phyloP scores from a whole-genome alignment of 2,888 invertebrate genomes.

The Campoletis raptor region DNA sequence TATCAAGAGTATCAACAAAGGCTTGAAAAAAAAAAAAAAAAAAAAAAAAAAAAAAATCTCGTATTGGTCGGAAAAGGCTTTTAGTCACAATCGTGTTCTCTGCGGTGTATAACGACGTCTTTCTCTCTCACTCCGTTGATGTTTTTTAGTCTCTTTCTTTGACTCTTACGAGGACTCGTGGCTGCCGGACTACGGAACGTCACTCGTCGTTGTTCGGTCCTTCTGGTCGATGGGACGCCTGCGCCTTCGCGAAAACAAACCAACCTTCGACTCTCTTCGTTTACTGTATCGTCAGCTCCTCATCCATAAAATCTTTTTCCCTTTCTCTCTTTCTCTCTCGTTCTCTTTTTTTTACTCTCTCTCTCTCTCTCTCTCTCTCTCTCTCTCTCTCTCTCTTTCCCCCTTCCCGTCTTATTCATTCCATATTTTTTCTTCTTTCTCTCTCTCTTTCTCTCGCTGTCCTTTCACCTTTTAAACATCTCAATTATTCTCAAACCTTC shows the following conservation, averaged over 20 bases:
- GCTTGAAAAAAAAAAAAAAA: conserved; percentile 22
- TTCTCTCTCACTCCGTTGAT: conserved; percentile 9
- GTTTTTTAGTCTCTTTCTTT: neutral
- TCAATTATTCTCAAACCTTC: conserved; percentile 61
- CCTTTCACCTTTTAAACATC: conserved; percentile 67
- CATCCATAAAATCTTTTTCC: conserved; percentile 20
- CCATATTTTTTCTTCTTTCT: neutral
- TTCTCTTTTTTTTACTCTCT: neutral
- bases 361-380: conserved; percentile 15
- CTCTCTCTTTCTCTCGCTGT: conserved; percentile 42
- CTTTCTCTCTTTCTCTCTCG: neutral
- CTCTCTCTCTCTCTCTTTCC: conserved; percentile 13
- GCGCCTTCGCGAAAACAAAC: conserved; percentile 68
- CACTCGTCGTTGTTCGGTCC: conserved; percentile 57
- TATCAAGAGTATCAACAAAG: conserved; percentile 55
- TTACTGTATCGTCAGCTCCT: conserved; percentile 36
- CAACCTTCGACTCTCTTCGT: conserved; percentile 36
- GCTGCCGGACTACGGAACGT: conserved; percentile 56
- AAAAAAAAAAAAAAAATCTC: neutral
- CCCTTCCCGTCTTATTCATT: neutral
- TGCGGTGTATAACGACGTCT: conserved; percentile 41
- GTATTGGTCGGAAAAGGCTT: conserved; percentile 45
- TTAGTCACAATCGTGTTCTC: conserved; percentile 61
- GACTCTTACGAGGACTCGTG: conserved; percentile 36
- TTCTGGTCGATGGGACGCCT: conserved; percentile 72